Evolutionary conservation across 2,888 invertebrate species (phyloP).

Genomic region (Pogonocherus hispidulus): DNA sequence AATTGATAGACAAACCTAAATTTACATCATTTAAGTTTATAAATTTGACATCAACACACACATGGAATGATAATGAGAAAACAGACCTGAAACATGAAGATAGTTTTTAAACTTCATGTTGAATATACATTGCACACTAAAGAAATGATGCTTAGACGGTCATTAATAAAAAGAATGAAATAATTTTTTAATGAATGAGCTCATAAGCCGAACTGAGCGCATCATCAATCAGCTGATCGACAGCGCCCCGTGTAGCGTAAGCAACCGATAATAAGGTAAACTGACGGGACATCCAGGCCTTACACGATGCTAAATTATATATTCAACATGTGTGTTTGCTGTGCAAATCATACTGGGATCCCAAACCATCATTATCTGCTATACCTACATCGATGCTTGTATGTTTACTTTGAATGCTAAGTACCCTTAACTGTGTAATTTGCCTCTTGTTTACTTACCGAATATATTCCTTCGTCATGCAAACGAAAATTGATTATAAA

Average conservation of each 20-base stretch:
- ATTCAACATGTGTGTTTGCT: slow-evolving; percentile 60
- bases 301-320: slow-evolving; percentile 55
- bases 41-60: too few relatives aligned
- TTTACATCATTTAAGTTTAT: too few relatives aligned
- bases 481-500: slow-evolving; percentile 51
- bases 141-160: not conserved
- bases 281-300: slow-evolving; percentile 49
- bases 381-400: slow-evolving; percentile 58
- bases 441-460: slow-evolving; percentile 53
- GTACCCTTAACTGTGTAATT: slow-evolving; percentile 54
- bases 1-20: too few relatives aligned
- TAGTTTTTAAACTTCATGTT: too few relatives aligned
- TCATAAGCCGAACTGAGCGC: slow-evolving; percentile 45
- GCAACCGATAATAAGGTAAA: slow-evolving; percentile 50
- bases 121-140: not conserved
- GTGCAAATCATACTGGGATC: slow-evolving; percentile 59
- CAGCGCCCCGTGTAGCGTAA: slow-evolving; percentile 50
- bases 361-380: slow-evolving; percentile 58
- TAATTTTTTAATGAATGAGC: slow-evolving; percentile 53
- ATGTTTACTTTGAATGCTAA: slow-evolving; percentile 55
- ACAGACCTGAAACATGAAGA: too few relatives aligned
- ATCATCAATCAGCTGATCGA: slow-evolving; percentile 58
- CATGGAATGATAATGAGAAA: too few relatives aligned
- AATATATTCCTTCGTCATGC: slow-evolving; percentile 49
- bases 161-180: slow-evolving; percentile 49